These are phyloP conservation scores for Amphipyra tragopoginis DNA, from an alignment of 2,888 invertebrate genomes.

Conservation along the genomic window DNA sequence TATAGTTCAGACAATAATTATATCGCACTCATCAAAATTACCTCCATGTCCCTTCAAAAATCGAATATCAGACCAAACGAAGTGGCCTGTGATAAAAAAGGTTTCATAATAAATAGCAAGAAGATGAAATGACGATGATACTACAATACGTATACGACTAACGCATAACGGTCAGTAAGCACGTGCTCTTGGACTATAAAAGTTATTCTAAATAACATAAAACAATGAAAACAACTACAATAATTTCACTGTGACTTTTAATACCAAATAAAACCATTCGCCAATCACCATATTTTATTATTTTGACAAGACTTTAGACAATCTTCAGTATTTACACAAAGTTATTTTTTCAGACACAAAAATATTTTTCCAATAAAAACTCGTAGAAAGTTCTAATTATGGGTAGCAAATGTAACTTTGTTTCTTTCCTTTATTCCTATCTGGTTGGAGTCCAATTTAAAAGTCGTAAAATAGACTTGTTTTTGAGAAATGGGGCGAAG, in stretches of 20 bases:
- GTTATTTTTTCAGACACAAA: slow-evolving; percentile 31
- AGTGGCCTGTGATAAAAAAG: too few relatives aligned
- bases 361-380: not conserved
- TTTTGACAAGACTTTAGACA: slow-evolving; percentile 43
- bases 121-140: too few relatives aligned
- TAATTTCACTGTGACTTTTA: slow-evolving; percentile 32
- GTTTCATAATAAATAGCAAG: too few relatives aligned
- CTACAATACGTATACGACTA: too few relatives aligned
- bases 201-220: slow-evolving; percentile 2
- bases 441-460: slow-evolving; percentile 52
- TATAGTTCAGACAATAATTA: too few relatives aligned
- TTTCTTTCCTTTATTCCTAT: slow-evolving; percentile 48
- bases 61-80: too few relatives aligned
- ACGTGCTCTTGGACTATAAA: not conserved
- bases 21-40: too few relatives aligned
- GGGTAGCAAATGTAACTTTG: slow-evolving; percentile 54
- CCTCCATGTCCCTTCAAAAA: too few relatives aligned
- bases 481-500: slow-evolving; percentile 51
- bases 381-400: not conserved
- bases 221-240: not conserved
- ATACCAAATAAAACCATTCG: slow-evolving; percentile 38
- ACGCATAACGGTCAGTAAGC: too few relatives aligned
- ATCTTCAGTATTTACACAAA: slow-evolving; percentile 37
- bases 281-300: slow-evolving; percentile 50
- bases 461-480: slow-evolving; percentile 53